These are phyloP conservation scores for Cranoglanis bouderius DNA, from an alignment of 2,113 vertebrate species.

Conservation along the genomic window DNA sequence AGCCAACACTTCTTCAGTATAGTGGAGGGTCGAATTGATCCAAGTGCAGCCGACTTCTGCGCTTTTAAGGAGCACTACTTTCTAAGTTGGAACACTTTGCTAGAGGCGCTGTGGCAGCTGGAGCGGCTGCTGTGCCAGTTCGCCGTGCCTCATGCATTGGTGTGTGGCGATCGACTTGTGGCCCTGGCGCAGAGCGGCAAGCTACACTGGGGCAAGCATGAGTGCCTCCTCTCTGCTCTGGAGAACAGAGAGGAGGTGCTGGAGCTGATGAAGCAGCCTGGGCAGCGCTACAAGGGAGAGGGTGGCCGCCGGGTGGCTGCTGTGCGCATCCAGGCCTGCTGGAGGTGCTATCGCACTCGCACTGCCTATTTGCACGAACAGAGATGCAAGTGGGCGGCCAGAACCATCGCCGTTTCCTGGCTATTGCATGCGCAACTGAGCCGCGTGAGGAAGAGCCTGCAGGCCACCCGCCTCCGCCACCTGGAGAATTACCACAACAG, in stretches of 20 bases:
- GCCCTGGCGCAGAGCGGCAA: conserved; percentile 62
- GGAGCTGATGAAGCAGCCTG: conserved; percentile 65
- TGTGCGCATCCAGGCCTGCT: conserved; percentile 73
- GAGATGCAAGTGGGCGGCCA: conserved; percentile 77
- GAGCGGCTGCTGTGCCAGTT: conserved; percentile 74
- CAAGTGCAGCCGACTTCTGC: conserved; percentile 67
- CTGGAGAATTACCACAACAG: conserved; percentile 83
- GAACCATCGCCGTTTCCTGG: conserved; percentile 77
- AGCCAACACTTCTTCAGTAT: conserved; percentile 62
- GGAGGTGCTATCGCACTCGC: conserved; percentile 70
- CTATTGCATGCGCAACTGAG: conserved; percentile 65
- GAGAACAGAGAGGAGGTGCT: conserved; percentile 71
- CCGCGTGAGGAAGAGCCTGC: conserved; percentile 69
- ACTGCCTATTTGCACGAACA: conserved; percentile 61
- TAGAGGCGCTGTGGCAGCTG: conserved; percentile 66
- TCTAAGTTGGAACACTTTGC: conserved; percentile 70
- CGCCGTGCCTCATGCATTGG: conserved; percentile 72
- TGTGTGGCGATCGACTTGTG: conserved; percentile 65
- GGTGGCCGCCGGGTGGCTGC: conserved; percentile 70
- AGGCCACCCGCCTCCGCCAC: conserved; percentile 76
- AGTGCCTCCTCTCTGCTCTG: conserved; percentile 69
- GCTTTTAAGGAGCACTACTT: conserved; percentile 73
- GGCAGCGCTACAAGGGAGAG: conserved; percentile 78
- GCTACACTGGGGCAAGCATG: conserved; percentile 52
- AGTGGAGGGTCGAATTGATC: conserved; percentile 68